Evolutionary conservation across 2,888 invertebrate genomes (phyloP).

Genomic region (Epicampocera succincta): DNA sequence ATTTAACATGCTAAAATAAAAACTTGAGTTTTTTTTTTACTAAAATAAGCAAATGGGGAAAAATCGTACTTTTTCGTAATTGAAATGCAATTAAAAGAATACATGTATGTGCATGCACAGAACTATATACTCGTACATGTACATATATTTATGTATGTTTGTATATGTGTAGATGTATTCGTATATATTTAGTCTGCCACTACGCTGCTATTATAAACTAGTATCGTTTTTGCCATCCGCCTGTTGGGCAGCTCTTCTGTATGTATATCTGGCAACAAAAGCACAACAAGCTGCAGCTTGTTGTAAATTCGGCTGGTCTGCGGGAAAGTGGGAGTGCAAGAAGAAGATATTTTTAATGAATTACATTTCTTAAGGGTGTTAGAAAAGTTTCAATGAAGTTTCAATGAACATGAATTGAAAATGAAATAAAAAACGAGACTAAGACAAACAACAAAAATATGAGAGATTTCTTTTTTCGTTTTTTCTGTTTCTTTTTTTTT

Average conservation of each 20-base stretch:
- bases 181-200: constrained; percentile 21
- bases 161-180: no score
- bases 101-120: no score
- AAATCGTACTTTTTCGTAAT: constrained; percentile 76
- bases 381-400: constrained; percentile 70
- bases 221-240: constrained; percentile 23
- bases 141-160: no score
- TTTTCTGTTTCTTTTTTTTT: no score
- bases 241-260: background rate
- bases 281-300: constrained; percentile 22
- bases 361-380: constrained; percentile 79
- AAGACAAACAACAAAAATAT: constrained; percentile 1
- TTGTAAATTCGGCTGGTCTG: background rate
- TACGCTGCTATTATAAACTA: constrained; percentile 11
- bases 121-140: no score
- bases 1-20: constrained; percentile 49
- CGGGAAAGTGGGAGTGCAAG: background rate
- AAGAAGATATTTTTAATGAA: constrained; percentile 75
- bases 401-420: constrained; percentile 51
- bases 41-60: constrained; percentile 52
- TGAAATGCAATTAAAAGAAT: constrained; percentile 79
- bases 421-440: constrained; percentile 24
- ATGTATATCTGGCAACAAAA: background rate
- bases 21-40: constrained; percentile 36
- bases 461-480: constrained; percentile 12